Percentiles rank a stretch among this genome's conserved stretches.
Conservation (phyloP, 2,797 vertebrate genomes). For the Babyrousa celebensis region DNA sequence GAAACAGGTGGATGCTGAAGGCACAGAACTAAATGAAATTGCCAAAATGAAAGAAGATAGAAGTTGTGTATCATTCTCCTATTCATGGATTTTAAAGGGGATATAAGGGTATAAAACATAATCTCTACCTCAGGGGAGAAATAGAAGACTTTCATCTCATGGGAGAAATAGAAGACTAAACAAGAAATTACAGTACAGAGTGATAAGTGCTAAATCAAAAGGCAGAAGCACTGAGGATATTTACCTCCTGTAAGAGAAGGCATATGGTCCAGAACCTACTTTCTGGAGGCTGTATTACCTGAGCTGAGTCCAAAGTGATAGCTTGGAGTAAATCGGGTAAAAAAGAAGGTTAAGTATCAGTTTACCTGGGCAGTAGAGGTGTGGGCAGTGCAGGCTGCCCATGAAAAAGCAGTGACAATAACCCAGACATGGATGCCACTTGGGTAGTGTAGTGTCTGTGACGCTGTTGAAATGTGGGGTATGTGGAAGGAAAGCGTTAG, state of each 20-base stretch:
- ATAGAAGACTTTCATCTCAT: not conserved
- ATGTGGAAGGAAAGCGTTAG: not conserved
- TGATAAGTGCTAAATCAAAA: not conserved
- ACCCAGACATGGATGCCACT: rapidly evolving
- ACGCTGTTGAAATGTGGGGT: not conserved
- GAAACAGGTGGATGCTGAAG: not conserved
- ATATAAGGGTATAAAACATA: slow-evolving; percentile 20
- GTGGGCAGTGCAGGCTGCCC: not conserved
- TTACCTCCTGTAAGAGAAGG: not conserved
- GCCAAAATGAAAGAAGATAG: not conserved
- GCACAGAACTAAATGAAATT: not conserved
- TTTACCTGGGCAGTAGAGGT: not conserved
- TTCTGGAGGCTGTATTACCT: not conserved
- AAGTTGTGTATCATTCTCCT: not conserved
- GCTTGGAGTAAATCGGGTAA: not conserved
- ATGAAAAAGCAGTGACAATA: not conserved
- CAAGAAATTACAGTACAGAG: not conserved
- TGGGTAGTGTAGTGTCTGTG: not conserved
- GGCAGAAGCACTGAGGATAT: not conserved
- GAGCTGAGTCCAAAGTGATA: not conserved
- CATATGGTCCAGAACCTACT: not conserved
- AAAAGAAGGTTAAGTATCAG: not conserved
- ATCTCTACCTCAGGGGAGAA: not conserved
- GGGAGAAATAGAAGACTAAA: not conserved
- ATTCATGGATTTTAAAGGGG: not conserved